Evolutionary conservation across 2,888 invertebrate genomes (phyloP).

Genomic region (Gortyna flavago): DNA sequence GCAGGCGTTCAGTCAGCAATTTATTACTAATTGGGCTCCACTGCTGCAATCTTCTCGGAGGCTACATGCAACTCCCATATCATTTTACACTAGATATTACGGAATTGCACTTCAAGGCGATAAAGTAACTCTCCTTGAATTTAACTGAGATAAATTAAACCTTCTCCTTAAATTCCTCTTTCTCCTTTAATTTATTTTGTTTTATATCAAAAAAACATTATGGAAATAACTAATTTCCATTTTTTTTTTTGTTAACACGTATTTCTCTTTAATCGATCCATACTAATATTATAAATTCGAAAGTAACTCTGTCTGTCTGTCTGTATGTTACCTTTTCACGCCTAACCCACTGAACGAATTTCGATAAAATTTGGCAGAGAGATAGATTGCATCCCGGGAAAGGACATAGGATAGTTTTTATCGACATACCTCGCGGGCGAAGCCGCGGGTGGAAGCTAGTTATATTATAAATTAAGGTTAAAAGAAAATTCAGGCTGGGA

Average conservation of each 20-base stretch:
- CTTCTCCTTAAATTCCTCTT: neutral
- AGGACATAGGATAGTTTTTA: too few species aligned
- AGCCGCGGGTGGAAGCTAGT: too few species aligned
- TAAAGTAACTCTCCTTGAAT: neutral
- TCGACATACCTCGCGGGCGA: too few species aligned
- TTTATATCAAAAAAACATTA: neutral
- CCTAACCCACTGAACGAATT: too few species aligned
- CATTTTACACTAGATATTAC: slow-evolving; percentile 8
- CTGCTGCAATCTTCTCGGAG: slow-evolving; percentile 5
- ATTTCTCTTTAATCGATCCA: neutral
- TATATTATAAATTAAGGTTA: neutral
- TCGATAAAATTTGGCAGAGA: too few species aligned
- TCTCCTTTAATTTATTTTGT: neutral
- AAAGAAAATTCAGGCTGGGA: neutral
- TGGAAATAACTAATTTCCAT: too few species aligned
- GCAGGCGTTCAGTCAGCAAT: slow-evolving; percentile 14
- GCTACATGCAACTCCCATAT: slow-evolving; percentile 22
- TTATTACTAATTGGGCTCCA: slow-evolving; percentile 39
- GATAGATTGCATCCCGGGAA: too few species aligned
- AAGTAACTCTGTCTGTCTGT: too few species aligned
- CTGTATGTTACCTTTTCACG: too few species aligned
- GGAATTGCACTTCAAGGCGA: neutral
- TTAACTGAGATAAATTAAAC: neutral
- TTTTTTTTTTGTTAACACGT: neutral
- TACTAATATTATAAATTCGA: too few species aligned